Base-by-base conservation (phyloP, 2,113 vertebrate species). In the Rhea pennata region DNA sequence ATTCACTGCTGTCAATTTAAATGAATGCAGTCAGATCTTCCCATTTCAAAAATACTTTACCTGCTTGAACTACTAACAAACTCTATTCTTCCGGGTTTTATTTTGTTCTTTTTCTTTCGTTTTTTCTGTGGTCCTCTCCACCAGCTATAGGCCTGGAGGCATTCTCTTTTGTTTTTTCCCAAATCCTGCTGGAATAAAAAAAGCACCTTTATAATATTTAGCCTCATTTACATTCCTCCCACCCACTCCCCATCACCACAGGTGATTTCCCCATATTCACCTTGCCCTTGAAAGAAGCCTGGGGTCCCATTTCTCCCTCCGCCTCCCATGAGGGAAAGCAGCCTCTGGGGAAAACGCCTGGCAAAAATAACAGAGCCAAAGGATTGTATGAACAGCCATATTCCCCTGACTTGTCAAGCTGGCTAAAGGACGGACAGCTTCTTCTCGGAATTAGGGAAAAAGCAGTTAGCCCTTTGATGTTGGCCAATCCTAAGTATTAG, bases 291-390 rank as follows among this genome's bases (percentile, higher is more conserved):
- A 97, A 97, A 97, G 97, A 97, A 97, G 97, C 97, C 97, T 97
- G 97, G 97, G 97, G 97, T 97, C 97, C 97, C 97, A 97, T 97
- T 97, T 97, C 96, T 97, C 97, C 97, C 97, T 97, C 97, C 97
- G 97, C 97, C 97, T 97, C 97, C 97, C 97, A 97, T 97, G 97
- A 97, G 97, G 97, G 97, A 97, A 97, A 97, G 97, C 97, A 97
- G 97, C 97, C 97, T 97, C 97, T 97, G 97, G 97, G 97, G 97
- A 97, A 97, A 97, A 97, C 44, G 97, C 97, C 97, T 97, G 97
- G 97, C 97, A 97, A 97, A 97, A 97, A 97, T 97, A 97, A 97
- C 97, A 97, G 97, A 97, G 97, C 97, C 97, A 97, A 97, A 97
- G 97, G 97, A 97, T 97, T 97, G 97, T 93, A 97, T 97, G 97